phyloP scores from a whole-genome alignment of 2,113 vertebrate species.

The Larimichthys crocea region DNA sequence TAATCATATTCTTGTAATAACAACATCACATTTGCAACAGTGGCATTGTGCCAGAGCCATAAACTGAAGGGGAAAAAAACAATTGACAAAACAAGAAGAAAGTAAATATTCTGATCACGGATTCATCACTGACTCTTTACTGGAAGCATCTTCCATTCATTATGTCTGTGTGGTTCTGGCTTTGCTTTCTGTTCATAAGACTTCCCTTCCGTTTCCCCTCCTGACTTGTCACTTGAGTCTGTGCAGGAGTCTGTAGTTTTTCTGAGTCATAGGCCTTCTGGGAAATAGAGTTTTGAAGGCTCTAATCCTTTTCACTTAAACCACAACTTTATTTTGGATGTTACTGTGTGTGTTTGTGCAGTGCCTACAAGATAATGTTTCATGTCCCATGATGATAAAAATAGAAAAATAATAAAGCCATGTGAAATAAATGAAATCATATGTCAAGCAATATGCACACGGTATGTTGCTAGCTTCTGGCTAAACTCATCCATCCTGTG shows the following conservation, averaged over 20 bases:
- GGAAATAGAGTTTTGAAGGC: slow-evolving; percentile 54
- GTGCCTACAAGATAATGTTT: slow-evolving; percentile 29
- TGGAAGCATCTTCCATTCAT: slow-evolving; percentile 47
- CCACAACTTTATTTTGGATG: slow-evolving; percentile 29
- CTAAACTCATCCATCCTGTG: slow-evolving; percentile 28
- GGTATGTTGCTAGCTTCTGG: slow-evolving; percentile 24
- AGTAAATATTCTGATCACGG: slow-evolving; percentile 24
- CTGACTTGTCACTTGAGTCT: slow-evolving; percentile 51
- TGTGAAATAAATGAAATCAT: slow-evolving; percentile 32
- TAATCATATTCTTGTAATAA: slow-evolving; percentile 43
- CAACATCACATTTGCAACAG: slow-evolving; percentile 25
- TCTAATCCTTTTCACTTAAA: slow-evolving; percentile 42
- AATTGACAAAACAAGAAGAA: slow-evolving; percentile 6
- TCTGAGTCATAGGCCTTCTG: slow-evolving; percentile 51
- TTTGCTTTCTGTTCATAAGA: slow-evolving; percentile 33
- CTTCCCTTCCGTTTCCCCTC: slow-evolving; percentile 19
- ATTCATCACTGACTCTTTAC: slow-evolving; percentile 30
- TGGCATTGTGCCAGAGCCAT: slow-evolving; percentile 16
- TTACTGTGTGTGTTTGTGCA: slow-evolving; percentile 23
- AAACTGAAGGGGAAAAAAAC: background rate
- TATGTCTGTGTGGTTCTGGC: slow-evolving; percentile 20
- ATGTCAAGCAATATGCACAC: slow-evolving; percentile 31
- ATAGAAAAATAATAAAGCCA: slow-evolving; percentile 43
- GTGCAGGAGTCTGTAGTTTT: slow-evolving; percentile 21
- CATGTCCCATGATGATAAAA: slow-evolving; percentile 8